Evolutionary conservation across 2,113 vertebrate species (phyloP), one percentile per base, ranked within the genome.

Genomic region (Tichodroma muraria): DNA sequence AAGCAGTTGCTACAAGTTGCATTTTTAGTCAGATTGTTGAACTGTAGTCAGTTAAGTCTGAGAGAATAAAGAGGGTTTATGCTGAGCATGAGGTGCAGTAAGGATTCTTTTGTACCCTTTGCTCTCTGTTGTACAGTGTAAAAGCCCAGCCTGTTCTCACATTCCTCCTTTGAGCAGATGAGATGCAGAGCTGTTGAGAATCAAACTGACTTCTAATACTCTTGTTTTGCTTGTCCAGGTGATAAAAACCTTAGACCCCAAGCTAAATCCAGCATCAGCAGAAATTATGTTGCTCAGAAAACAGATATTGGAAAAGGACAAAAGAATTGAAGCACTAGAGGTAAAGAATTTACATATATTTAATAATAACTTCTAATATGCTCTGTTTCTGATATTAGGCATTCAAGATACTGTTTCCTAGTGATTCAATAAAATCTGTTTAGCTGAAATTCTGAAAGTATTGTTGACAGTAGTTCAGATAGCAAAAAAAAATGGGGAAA

Each of bases 161-260:
- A 14, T 33, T 87, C 18, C n/a, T 63, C 0, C 64, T 64, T 11
- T 31, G 28, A 92, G 47, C 42, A 24, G 38, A 37, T 23, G n/a
- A 73, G 47, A 27, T 77, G 47, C 49, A 73, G 59, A 85, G 35
- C 79, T 87, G 15, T 30, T 40, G 38, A 81, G 68, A 45, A 33
- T 76, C 49, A 64, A 91, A 85, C 31, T 83, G 66, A 73, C n/a
- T 31, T 77, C 21, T 44, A 77, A 49, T 71, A 28, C 21, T 60
- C 44, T 49, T 91, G 52, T 68, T 78, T 95, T 97, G 69, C 54
- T 92, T 68, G 7, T 86, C 49, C 90, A 99, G 99, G 99, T 99
- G 49, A 99, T 99, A 95, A 98, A 98, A 97, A 99, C 99, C 5
- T 98, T 99, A 96, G 99, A 99, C 89, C 99, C 99, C 19, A 99